Percentiles rank a stretch among this genome's conserved stretches.
Conservation (phyloP, 2,113 vertebrate species). For the Mastomys coucha region DNA sequence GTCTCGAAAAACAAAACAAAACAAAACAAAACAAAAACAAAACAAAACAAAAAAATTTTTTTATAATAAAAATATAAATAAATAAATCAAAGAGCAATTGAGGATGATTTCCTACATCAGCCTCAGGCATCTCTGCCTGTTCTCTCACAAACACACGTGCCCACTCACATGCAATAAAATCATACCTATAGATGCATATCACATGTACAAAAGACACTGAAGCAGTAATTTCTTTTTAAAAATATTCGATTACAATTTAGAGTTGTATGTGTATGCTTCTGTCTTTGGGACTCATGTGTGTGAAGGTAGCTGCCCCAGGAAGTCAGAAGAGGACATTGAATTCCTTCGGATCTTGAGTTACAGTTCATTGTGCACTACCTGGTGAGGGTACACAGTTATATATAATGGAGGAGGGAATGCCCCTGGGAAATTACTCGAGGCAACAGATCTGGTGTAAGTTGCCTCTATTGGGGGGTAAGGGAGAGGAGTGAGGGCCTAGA, state of each 20-base stretch:
- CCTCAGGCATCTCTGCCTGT: neutral
- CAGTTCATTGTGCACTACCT: neutral
- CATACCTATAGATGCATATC: neutral
- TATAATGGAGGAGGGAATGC: no score
- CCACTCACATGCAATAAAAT: neutral
- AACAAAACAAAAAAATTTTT: no score
- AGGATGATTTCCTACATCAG: neutral
- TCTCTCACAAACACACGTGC: neutral
- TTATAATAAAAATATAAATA: no score
- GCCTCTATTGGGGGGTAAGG: no score
- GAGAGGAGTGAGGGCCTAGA: no score
- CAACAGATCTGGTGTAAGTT: no score
- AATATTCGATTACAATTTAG: neutral
- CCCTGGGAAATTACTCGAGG: no score
- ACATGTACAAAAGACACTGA: neutral
- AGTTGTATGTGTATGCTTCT: neutral
- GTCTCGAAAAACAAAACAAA: no score
- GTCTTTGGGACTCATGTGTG: neutral
- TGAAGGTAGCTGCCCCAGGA: neutral
- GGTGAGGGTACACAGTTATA: neutral
- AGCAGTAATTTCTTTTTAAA: neutral
- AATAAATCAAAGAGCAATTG: neutral
- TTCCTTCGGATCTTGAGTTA: neutral
- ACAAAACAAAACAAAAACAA: no score
- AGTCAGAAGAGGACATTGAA: neutral